phyloP scores from a whole-genome alignment of 2,113 vertebrate genomes.

The Pseudopodoces humilis region DNA sequence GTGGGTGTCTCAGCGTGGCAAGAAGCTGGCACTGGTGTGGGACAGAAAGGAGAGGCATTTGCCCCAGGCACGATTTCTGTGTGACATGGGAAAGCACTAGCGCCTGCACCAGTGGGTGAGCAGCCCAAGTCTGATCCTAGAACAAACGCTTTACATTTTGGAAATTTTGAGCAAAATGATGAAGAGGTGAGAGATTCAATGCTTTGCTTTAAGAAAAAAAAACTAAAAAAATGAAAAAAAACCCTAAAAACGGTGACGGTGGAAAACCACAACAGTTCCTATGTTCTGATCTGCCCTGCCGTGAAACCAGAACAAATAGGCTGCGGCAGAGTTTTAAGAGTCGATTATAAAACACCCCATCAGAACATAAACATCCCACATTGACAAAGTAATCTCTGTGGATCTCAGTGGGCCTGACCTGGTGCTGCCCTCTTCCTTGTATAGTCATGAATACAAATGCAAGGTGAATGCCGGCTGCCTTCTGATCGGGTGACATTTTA shows the following conservation, averaged over 20 bases:
- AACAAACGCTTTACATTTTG: neutral
- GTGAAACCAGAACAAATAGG: slow-evolving; percentile 34
- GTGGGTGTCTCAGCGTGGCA: neutral
- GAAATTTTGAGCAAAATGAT: neutral
- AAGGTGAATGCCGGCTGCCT: slow-evolving; percentile 50
- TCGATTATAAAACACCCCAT: slow-evolving; percentile 54
- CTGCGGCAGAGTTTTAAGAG: neutral
- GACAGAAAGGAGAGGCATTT: neutral
- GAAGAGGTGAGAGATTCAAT: neutral
- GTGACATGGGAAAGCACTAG: neutral
- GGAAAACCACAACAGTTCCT: neutral
- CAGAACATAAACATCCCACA: slow-evolving; percentile 58
- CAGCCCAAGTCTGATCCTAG: neutral
- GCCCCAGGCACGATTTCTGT: fast-evolving
- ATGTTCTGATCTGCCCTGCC: neutral
- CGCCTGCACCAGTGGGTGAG: neutral
- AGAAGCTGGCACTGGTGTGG: neutral
- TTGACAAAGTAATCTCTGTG: slow-evolving; percentile 57
- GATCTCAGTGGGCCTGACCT: slow-evolving; percentile 55
- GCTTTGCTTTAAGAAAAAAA: neutral
- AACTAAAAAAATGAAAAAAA: neutral
- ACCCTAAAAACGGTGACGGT: neutral
- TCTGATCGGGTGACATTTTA: slow-evolving; percentile 52
- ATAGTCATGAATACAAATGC: slow-evolving; percentile 65
- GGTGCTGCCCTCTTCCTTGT: slow-evolving; percentile 47